Evolutionary conservation across 1,140 invertebrate genomes (phyloP), one percentile per base, ranked within the genome.

Genomic region (Pararge aegeria): DNA sequence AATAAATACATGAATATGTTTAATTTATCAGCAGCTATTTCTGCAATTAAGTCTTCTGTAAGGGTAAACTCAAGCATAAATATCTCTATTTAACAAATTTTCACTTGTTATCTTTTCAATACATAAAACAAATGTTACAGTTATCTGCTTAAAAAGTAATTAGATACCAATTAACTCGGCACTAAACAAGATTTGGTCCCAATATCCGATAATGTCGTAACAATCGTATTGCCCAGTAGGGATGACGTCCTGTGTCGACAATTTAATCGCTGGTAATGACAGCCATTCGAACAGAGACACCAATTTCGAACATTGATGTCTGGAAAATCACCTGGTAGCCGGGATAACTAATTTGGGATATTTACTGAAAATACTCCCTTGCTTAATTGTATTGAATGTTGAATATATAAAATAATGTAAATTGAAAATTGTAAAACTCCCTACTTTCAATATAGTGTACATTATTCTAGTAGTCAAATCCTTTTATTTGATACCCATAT

Each of bases 261-360:
- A 58, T 65, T 66, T 73, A 59, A 73, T 66, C 63, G 51, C 55
- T 46, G 21, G 50, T 53, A 69, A 64, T 50, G 64, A 48, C 52
- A 60, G 60, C 55, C 62, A 66, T 70, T 61, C 38, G 48, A 53
- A 30, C 52, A 52, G 40, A 60, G 66, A 61, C 34, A 51, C 61
- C 49, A 71, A 46, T 66, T 66, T 61, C 49, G 57, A 48, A 60
- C 64, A 58, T 61, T 66, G 48, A 68, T 58, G 46, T 55, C 58
- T 50, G 63, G 29, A 49, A 65, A 58, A 72, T 72, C 61, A 64
- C 66, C 51, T 61, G 59, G 52, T 21, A 59, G 48, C 12, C 9
- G 27, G 19, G 44, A 50, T 48, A 49, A 34, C 24, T 56, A 60
- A 58, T 62, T n/a, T 29, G 40, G 42, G 27, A 20, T 12, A 24